These are phyloP conservation scores for Cinclus cinclus DNA, from an alignment of 2,113 vertebrate genomes.

Conservation along the genomic window DNA sequence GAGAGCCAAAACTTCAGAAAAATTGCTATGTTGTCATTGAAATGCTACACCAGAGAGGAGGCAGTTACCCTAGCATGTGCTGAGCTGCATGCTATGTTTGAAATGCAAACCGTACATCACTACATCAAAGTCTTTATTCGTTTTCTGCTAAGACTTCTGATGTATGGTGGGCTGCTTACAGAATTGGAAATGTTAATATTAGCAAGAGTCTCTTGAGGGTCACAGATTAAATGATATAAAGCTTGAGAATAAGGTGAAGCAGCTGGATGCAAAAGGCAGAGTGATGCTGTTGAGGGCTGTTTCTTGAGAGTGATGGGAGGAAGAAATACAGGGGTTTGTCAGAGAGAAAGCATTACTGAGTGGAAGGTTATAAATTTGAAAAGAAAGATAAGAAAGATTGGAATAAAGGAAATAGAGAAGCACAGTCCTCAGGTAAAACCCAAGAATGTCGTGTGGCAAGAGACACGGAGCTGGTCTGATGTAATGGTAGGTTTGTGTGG, in stretches of 20 bases:
- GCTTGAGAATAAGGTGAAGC: background rate
- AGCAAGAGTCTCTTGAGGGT: background rate
- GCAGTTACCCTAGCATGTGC: background rate
- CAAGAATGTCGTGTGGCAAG: background rate
- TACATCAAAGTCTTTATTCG: background rate
- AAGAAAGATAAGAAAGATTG: background rate
- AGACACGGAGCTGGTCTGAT: background rate
- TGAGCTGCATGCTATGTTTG: background rate
- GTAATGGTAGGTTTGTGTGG: background rate
- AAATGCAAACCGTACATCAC: background rate
- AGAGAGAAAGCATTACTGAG: background rate
- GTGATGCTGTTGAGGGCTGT: background rate
- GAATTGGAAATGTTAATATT: background rate
- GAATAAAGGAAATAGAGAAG: background rate
- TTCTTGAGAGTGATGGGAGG: background rate
- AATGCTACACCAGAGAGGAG: background rate
- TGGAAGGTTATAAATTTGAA: background rate
- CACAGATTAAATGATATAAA: fast-evolving
- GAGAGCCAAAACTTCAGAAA: background rate
- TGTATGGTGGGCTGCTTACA: background rate
- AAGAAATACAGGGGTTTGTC: background rate
- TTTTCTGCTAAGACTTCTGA: background rate
- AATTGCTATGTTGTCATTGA: background rate
- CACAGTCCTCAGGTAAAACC: background rate
- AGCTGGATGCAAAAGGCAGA: background rate